phyloP scores from a whole-genome alignment of 2,888 invertebrate species.

The Hypena proboscidalis region DNA sequence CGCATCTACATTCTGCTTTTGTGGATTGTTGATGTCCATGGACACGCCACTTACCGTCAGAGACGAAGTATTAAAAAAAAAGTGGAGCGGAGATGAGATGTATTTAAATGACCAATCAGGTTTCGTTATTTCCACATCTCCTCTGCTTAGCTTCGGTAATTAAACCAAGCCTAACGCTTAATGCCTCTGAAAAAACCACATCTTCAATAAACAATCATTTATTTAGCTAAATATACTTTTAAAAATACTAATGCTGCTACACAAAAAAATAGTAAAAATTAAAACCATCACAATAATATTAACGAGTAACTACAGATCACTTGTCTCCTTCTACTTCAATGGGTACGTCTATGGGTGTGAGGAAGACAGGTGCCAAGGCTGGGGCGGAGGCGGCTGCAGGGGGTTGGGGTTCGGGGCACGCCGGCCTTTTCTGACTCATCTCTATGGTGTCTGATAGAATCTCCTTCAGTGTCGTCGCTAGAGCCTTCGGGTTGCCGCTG shows the following conservation, averaged over 20 bases:
- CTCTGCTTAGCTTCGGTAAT: too few relatives aligned
- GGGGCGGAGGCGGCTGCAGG: conserved; percentile 49
- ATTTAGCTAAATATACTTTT: too few relatives aligned
- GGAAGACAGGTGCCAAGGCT: conserved; percentile 35
- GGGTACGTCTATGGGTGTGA: conserved; percentile 27
- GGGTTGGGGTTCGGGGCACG: conserved; percentile 35
- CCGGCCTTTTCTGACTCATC: conserved; percentile 52
- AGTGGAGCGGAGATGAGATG: too few relatives aligned
- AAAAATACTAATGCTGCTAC: conserved; percentile 25
- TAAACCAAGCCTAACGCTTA: too few relatives aligned
- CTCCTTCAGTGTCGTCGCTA: conserved; percentile 73
- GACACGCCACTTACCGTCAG: too few relatives aligned
- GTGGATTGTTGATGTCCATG: too few relatives aligned
- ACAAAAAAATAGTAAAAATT: conserved; percentile 38
- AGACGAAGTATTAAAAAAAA: too few relatives aligned
- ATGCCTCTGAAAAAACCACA: too few relatives aligned
- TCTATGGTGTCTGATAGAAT: conserved; percentile 74
- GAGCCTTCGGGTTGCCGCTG: conserved; percentile 69
- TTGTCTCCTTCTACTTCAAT: conserved; percentile 38
- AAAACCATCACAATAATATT: conserved; percentile 54
- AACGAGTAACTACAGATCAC: conserved; percentile 51
- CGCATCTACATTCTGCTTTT: too few relatives aligned
- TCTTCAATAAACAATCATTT: conserved; percentile 7
- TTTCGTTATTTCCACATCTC: too few relatives aligned
- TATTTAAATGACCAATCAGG: too few relatives aligned